Percentiles rank a stretch among this genome's conserved stretches.
Conservation (phyloP, 1,140 invertebrate genomes). For the Coptotermes formosanus region DNA sequence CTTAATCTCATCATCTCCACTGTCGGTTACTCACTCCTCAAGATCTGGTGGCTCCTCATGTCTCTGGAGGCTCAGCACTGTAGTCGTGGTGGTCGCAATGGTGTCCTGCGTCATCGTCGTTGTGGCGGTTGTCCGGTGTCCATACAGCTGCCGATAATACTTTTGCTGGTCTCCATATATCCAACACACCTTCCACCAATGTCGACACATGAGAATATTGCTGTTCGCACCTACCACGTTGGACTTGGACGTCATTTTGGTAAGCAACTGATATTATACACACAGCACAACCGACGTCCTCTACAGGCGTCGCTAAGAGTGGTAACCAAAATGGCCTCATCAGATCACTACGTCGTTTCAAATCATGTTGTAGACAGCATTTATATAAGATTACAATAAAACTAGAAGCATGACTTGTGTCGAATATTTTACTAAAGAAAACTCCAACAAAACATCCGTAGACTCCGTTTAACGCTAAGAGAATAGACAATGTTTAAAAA, state of each 20-base stretch:
- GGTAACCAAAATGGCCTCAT: not conserved
- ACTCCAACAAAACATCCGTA: too few relatives aligned
- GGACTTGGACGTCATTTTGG: not conserved
- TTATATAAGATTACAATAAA: too few relatives aligned
- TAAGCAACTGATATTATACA: too few relatives aligned
- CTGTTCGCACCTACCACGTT: conserved; percentile 17
- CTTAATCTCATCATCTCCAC: too few relatives aligned
- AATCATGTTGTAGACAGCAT: too few relatives aligned
- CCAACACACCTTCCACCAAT: conserved; percentile 86
- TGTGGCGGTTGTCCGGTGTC: conserved; percentile 52
- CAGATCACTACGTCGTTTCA: too few relatives aligned
- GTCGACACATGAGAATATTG: conserved; percentile 76
- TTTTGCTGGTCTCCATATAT: conserved; percentile 82
- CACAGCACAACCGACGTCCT: not conserved
- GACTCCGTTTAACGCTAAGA: too few relatives aligned
- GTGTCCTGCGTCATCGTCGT: conserved; percentile 35
- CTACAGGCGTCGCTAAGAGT: not conserved
- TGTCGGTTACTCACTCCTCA: conserved; percentile 27
- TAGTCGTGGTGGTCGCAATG: conserved; percentile 3
- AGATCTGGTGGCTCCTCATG: conserved; percentile 12
- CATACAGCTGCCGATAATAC: conserved; percentile 76
- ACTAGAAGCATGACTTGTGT: too few relatives aligned
- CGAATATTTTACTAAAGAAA: too few relatives aligned
- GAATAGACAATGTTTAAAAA: too few relatives aligned
- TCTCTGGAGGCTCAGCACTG: not conserved